Conservation (phyloP, 2,888 invertebrate species). For the Thymelicus lineola region DNA sequence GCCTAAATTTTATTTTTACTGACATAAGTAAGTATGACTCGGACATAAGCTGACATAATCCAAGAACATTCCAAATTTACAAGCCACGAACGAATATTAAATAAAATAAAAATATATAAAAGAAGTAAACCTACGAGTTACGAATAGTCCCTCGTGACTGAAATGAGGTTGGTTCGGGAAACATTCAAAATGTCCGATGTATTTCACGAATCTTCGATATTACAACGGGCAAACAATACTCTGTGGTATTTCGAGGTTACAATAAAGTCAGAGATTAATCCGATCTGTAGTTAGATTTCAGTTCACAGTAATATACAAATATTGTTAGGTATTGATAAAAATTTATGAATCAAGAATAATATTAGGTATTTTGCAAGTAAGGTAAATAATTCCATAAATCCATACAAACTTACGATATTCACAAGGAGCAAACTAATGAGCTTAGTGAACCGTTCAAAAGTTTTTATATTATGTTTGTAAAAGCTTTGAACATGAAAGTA, state of each 20-base stretch:
- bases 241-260: background rate
- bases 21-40: too few species aligned
- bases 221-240: background rate
- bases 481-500: conserved; percentile 8
- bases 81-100: too few species aligned
- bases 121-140: background rate
- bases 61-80: too few species aligned
- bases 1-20: too few species aligned
- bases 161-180: background rate
- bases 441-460: background rate
- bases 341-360: too few species aligned
- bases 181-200: background rate
- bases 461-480: background rate
- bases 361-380: too few species aligned
- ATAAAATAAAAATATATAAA: background rate
- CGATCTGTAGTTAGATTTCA: too few species aligned
- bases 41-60: too few species aligned
- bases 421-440: background rate
- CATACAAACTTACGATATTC: background rate
- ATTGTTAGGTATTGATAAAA: too few species aligned
- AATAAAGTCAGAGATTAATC: too few species aligned
- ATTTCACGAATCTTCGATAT: background rate
- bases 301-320: too few species aligned
- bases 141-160: background rate
- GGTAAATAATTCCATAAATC: background rate